Percentiles rank a stretch among this genome's conserved stretches.
Evolutionary conservation across 2,797 vertebrate genomes (phyloP).

Genomic region (Centroberyx gerrardi): DNA sequence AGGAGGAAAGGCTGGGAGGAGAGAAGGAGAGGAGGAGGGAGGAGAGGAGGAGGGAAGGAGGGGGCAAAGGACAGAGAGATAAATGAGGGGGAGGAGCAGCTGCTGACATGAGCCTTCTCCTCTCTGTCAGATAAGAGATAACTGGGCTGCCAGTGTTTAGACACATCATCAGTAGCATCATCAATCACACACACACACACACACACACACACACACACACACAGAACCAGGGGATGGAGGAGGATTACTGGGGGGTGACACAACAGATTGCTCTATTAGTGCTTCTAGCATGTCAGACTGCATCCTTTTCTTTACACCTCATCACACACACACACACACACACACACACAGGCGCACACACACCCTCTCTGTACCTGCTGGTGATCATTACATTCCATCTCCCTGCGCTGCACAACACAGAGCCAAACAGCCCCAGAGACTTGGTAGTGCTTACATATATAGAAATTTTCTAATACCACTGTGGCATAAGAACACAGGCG

Average conservation of each 20-base stretch:
- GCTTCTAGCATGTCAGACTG: constrained; percentile 49
- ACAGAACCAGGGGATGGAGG: constrained; percentile 8
- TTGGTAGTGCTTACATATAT: neutral
- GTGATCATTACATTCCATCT: constrained; percentile 5
- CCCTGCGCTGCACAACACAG: neutral
- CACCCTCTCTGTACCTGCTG: neutral
- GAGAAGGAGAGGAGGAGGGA: constrained; percentile 14
- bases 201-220: constrained; percentile 13
- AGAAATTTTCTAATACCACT: neutral
- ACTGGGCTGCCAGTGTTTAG: constrained; percentile 77
- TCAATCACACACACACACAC: constrained; percentile 72
- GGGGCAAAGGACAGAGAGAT: constrained; percentile 57
- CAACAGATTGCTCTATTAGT: constrained; percentile 68
- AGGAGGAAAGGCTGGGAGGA: neutral
- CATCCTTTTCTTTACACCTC: constrained; percentile 58
- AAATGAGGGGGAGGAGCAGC: constrained; percentile 77
- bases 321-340: constrained; percentile 34
- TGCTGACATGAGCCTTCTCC: constrained; percentile 61
- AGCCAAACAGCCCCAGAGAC: neutral
- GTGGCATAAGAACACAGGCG: constrained; percentile 25
- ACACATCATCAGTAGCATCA: constrained; percentile 76
- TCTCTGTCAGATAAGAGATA: constrained; percentile 78
- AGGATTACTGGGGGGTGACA: constrained; percentile 62
- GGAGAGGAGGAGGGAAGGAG: constrained; percentile 11
- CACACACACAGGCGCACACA: constrained; percentile 20